Conservation (phyloP, 2,888 invertebrate species). For the Hofmannophila pseudospretella region DNA sequence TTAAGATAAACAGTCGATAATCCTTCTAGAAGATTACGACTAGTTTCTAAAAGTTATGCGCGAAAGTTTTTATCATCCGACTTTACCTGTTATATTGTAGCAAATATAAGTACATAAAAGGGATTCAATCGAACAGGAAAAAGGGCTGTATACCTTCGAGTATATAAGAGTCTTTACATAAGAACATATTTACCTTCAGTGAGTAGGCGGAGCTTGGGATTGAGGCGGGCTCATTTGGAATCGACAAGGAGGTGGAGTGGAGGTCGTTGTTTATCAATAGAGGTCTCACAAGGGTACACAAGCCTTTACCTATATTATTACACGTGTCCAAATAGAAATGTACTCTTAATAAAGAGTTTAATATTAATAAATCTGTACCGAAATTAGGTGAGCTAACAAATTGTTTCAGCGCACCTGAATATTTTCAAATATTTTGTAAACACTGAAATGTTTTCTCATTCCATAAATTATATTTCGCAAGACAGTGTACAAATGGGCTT, state of each 20-base stretch:
- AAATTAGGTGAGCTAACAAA: slow-evolving; percentile 17
- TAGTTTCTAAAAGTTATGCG: too few species aligned
- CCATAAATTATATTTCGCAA: slow-evolving; percentile 67
- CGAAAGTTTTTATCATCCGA: too few species aligned
- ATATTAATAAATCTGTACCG: background rate
- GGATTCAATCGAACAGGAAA: slow-evolving; percentile 25
- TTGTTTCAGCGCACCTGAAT: slow-evolving; percentile 20
- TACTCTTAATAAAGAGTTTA: too few species aligned
- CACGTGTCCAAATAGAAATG: slow-evolving; percentile 1
- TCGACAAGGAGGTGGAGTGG: slow-evolving; percentile 71
- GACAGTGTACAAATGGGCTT: slow-evolving; percentile 72
- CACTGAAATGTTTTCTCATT: slow-evolving; percentile 51
- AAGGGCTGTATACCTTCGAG: slow-evolving; percentile 42
- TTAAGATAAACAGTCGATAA: too few species aligned
- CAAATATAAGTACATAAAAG: slow-evolving; percentile 3
- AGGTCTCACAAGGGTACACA: slow-evolving; percentile 10
- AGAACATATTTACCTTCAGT: slow-evolving; percentile 64
- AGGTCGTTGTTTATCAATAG: slow-evolving; percentile 61
- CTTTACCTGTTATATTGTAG: too few species aligned
- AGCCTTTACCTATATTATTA: background rate
- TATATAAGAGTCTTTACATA: slow-evolving; percentile 61
- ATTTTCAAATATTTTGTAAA: slow-evolving; percentile 46
- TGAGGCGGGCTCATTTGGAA: slow-evolving; percentile 74
- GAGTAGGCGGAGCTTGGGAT: slow-evolving; percentile 69
- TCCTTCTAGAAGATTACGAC: too few species aligned